Base-by-base conservation (phyloP, 2,113 vertebrate genomes). In the Lonchura striata region DNA sequence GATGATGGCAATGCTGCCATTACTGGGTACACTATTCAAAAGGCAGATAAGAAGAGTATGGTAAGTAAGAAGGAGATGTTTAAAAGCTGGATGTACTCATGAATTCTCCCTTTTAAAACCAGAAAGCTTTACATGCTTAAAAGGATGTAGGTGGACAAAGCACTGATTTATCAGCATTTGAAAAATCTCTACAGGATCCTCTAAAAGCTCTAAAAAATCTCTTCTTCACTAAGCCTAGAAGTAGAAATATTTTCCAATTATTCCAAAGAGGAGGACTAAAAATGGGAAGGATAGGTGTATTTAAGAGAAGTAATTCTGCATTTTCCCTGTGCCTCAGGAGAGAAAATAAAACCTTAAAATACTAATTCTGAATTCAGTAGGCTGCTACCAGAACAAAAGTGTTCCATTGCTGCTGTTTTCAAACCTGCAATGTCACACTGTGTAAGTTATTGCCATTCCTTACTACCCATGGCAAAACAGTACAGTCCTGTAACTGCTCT, bases 1-100 rank as follows among this genome's bases (percentile, higher is more conserved):
- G 99, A 99, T 93, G 98, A 97, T 17, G 99, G 99, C 46, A 99
- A 99, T 33, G 98, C 99, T 37, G 98, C 98, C 63, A 99, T 99
- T 87, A 99, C 98, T 25, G 99, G 99, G 70, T 99, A 99, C 93
- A 99, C 99, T 13, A 99, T 99, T 96, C 99, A 99, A 98, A 99
- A 99, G 97, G 99, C 99, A 35, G 99, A 99, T 94, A 99, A 99
- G 94, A 99, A 99, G 97, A 99, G 99, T 44, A 99, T 99, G 99
- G 99, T 98, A 96, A 98, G 98, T 60, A 49, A 68, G 30, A 68
- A 46, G 30, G 35, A 82, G 47, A 39, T 37, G 7, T 30, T 69
- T 28, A 49, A 82, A 87, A 82, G 17, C 21, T 46, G 65, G 31
- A 41, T 41, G 7, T 42, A 57, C 15, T 31, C 15, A 57, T 15